phyloP scores from a whole-genome alignment of 2,888 invertebrate genomes.

The Eristalis pertinax region DNA sequence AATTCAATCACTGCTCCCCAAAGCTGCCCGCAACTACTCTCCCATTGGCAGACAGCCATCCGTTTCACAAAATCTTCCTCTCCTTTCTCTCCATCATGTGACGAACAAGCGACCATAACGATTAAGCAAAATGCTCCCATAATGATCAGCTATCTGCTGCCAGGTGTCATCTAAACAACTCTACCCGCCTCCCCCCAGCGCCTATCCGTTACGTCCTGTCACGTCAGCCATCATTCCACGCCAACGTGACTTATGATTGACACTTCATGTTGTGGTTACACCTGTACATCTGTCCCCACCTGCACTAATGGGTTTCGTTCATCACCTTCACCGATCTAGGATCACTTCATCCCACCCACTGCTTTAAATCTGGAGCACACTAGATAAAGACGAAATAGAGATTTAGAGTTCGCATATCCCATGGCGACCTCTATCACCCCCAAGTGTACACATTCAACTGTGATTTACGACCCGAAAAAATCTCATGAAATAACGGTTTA shows the following conservation, averaged over 20 bases:
- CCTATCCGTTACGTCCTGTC: background rate
- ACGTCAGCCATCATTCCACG: background rate
- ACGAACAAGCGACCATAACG: background rate
- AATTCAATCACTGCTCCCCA: background rate
- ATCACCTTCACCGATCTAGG: background rate
- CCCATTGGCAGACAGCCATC: background rate
- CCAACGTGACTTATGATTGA: background rate
- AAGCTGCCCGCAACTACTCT: background rate
- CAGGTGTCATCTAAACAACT: background rate
- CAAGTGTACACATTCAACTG: background rate
- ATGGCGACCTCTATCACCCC: background rate
- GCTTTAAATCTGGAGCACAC: background rate
- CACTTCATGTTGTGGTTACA: slow-evolving; percentile 23
- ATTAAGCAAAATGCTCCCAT: background rate
- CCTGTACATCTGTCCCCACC: slow-evolving; percentile 17
- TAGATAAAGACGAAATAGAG: background rate
- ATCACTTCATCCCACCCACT: background rate
- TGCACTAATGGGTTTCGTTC: background rate
- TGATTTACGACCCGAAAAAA: slow-evolving; percentile 28
- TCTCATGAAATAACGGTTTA: slow-evolving; percentile 47
- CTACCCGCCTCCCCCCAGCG: background rate
- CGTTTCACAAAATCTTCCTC: background rate
- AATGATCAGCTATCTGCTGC: background rate
- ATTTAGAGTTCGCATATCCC: slow-evolving; percentile 1
- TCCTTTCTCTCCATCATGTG: background rate